Evolutionary conservation across 2,888 invertebrate genomes (phyloP), one percentile per base, ranked within the genome.

Genomic region (Anarsia innoxiella): DNA sequence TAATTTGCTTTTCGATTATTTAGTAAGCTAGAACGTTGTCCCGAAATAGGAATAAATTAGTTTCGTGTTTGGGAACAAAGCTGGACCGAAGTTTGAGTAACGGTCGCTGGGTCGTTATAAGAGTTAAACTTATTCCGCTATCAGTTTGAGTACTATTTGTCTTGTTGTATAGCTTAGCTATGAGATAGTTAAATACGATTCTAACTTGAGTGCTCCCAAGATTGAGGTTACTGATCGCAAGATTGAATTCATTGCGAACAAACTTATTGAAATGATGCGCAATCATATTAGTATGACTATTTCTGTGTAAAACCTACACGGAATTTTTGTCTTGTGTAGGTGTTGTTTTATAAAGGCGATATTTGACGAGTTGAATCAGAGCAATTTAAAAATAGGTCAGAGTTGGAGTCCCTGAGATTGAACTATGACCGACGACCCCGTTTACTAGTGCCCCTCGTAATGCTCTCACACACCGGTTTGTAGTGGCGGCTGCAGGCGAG

Each of bases 1-100:
- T 84, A 84, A 84, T 84, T 84, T 75, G 70, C 68, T 76, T 66
- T 77, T 79, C 84, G 82, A 84, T 82, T 82, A 79, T 83, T 82
- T 80, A 72, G 69, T 78, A 69, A 64, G 63, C 62, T 61, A 65
- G 71, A 69, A 74, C 70, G 71, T 70, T 64, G 63, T 63, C 66
- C 51, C 53, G 70, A 77, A 73, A 71, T 76, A 78, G 66, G 84
- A 84, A 84, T 84, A 84, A 84, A 84, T 84, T 82, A 84, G 73
- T 79, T 79, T 80, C 73, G 67, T 76, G 80, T 78, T 82, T 73
- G 75, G 73, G 80, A 80, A 84, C 82, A 82, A 82, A 82, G 75
- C 76, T 66, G 66, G 63, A 60, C 58, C 61, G 65, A 77, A 78
- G 73, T 79, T 80, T 70, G 71, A 74, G 72, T 82, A 84, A 84